A percentile compares a stretch with the other conserved stretches of the same genome.
phyloP scores from a whole-genome alignment of 2,113 vertebrate genomes.

The Tachysurus vachellii region DNA sequence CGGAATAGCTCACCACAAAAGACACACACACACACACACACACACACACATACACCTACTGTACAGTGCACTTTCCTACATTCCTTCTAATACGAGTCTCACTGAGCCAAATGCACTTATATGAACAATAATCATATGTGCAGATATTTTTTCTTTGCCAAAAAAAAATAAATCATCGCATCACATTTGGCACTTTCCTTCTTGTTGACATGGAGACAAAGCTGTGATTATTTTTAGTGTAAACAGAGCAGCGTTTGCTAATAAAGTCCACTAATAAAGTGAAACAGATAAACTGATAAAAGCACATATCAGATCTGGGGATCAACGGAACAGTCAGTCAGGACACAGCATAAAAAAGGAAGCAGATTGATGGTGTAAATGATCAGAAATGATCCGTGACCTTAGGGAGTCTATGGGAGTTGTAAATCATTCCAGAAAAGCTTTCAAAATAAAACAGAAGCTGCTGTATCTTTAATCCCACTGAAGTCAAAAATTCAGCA shows the following conservation, averaged over 20 bases:
- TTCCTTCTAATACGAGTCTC: conserved; percentile 52
- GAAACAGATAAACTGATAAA: not conserved
- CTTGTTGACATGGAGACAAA: conserved; percentile 53
- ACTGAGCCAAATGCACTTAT: conserved; percentile 30
- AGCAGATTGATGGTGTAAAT: not conserved
- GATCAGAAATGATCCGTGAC: not conserved
- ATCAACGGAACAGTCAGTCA: not conserved
- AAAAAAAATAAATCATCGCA: conserved; percentile 28
- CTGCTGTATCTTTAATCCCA: not conserved
- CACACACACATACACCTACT: conserved; percentile 50
- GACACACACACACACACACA: conserved; percentile 39
- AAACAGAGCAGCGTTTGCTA: conserved; percentile 8
- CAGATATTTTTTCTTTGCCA: not conserved
- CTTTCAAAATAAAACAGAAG: not conserved
- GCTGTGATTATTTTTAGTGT: not conserved
- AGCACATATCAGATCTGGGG: not conserved
- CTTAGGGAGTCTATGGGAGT: not conserved
- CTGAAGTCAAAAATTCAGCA: not conserved
- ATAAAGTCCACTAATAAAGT: not conserved
- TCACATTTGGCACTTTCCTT: conserved; percentile 22
- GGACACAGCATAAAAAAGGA: not conserved
- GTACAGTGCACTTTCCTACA: conserved; percentile 48
- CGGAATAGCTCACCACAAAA: conserved; percentile 57
- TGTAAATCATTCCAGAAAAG: not conserved
- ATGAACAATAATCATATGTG: conserved; percentile 36